Conservation (phyloP, 1,140 invertebrate species). For the Epicauta chinensis region DNA sequence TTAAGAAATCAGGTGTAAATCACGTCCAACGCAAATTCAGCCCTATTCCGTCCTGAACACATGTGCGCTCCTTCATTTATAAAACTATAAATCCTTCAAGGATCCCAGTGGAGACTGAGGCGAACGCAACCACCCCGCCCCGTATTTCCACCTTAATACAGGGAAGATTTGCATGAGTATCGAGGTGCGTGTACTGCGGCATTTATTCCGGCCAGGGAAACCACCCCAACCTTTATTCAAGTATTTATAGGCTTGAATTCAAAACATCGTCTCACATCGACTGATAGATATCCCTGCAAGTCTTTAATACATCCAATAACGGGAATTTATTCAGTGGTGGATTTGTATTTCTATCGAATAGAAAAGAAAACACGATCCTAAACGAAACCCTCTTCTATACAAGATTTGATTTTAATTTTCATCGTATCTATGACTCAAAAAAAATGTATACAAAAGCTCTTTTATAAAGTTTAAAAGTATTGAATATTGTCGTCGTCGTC, state of each 20-base stretch:
- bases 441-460: too few species aligned
- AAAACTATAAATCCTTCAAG: conserved; percentile 19
- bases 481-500: too few species aligned
- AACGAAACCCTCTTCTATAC: too few species aligned
- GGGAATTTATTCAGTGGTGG: conserved; percentile 18
- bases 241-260: conserved; percentile 18
- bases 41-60: conserved; percentile 6
- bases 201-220: conserved; percentile 17
- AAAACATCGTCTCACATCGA: too few species aligned
- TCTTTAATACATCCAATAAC: conserved; percentile 20
- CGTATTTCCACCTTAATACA: not conserved
- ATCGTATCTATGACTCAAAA: too few species aligned
- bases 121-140: not conserved
- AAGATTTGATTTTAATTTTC: too few species aligned
- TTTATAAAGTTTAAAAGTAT: too few species aligned
- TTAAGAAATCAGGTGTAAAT: conserved; percentile 18
- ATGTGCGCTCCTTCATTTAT: conserved; percentile 15
- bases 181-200: conserved; percentile 22
- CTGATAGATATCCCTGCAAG: not conserved
- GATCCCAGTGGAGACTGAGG: conserved; percentile 7
- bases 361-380: too few species aligned
- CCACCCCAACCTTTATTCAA: conserved; percentile 1
- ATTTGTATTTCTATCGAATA: not conserved
- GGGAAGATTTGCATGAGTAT: conserved; percentile 27
- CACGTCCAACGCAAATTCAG: conserved; percentile 5